Evolutionary conservation across 2,797 vertebrate species (phyloP), one percentile per base, ranked within the genome.

Genomic region (Labroides dimidiatus): DNA sequence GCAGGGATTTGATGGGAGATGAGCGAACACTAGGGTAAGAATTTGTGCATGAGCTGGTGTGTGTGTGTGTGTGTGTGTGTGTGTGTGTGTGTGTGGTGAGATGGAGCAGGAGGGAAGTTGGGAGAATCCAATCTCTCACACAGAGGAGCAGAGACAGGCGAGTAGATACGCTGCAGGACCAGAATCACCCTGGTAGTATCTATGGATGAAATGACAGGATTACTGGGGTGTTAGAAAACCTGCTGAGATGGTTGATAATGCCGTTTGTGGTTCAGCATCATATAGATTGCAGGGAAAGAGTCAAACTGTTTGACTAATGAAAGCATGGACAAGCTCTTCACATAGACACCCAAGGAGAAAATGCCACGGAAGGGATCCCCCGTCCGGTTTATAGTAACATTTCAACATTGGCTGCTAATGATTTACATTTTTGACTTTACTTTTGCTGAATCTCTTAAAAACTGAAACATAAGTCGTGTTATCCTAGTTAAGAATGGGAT

Each of bases 161-260:
- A 79, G 81, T 69, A 91, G 91, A 93, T 90, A 86, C 21, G 84
- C 90, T 84, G 68, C 79, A 20, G 86, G 85, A 84, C 77, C 60
- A 73, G 84, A 87, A 89, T 89, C 91, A 90, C 91, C 87, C 82
- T 36, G 57, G 75, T 73, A 82, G 88, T 90, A 93, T 85, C 86
- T 83, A 85, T 90, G 91, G 93, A 93, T 93, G 91, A 93, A 94
- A 93, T 92, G 92, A 94, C 90, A 87, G 92, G 92, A 94, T 94
- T 94, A 94, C 87, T 85, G 85, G 77, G 86, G 89, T 87, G 92
- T 93, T 90, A 92, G 89, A 92, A 93, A 90, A 91, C 92, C 90
- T 82, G 81, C 93, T 83, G 91, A 93, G 92, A 93, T 93, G 83
- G 78, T 85, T 89, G 91, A 94, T 94, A 94, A 93, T 88, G 84